phyloP scores from a whole-genome alignment of 2,113 vertebrate genomes.

The Leptocoma aspasia region DNA sequence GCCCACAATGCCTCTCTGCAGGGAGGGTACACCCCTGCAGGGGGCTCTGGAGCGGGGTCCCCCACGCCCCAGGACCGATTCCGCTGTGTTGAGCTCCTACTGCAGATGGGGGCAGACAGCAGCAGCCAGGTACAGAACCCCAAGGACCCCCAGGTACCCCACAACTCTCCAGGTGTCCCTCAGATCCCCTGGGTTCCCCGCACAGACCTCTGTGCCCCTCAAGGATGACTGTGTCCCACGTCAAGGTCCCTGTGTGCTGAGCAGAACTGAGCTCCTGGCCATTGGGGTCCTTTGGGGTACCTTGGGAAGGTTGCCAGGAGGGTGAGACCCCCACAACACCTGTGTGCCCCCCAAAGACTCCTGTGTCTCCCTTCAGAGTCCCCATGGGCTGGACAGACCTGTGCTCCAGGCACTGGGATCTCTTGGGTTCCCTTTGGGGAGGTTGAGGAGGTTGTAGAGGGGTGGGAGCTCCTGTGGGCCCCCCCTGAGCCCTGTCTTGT shows the following conservation, averaged over 20 bases:
- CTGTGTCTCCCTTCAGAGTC: not conserved
- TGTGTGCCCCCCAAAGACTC: not conserved
- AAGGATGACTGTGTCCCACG: not conserved
- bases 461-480: not conserved
- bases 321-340: not conserved
- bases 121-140: not conserved
- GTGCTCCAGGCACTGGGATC: not conserved
- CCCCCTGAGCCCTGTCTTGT: not conserved
- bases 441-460: not conserved
- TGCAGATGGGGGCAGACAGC: not conserved
- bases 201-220: not conserved
- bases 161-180: not conserved
- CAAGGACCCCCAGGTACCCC: not conserved
- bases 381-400: not conserved
- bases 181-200: not conserved
- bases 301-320: not conserved
- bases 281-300: accelerated
- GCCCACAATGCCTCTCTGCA: not conserved
- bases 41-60: not conserved
- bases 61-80: not conserved
- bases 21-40: accelerated
- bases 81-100: not conserved
- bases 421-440: not conserved
- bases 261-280: not conserved
- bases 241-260: not conserved